Evolutionary conservation across 2,888 invertebrate species (phyloP), one percentile per base, ranked within the genome.

Genomic region (Drosophila pseudotakahashii): DNA sequence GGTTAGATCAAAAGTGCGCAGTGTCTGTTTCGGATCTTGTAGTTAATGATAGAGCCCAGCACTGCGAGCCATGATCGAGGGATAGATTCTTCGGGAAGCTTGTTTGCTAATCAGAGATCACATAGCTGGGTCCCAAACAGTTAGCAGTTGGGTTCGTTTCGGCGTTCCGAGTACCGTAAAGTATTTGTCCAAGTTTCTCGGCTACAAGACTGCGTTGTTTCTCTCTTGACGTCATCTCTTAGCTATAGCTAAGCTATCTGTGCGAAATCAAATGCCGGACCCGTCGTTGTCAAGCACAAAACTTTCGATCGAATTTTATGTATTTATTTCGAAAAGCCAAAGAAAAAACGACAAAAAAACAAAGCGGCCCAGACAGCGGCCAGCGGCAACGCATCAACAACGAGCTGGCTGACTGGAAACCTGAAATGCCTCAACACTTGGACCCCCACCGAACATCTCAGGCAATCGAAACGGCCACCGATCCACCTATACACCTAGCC

Each of bases 271-370:
- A 89, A 82, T 83, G 85, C 82, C 89, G 75, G 68, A 71, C 50
- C 54, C 62, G 70, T 77, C 81, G 73, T 78, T 86, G 83, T 79
- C 88, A 82, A 88, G 85, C 88, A 71, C 77, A 66, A 89, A 89
- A 83, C 89, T 83, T 83, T 83, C 82, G 82, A 83, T 83, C 82
- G 82, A 87, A 88, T 89, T 83, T 88, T 83, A 89, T 83, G 89
- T 83, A 88, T 83, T 89, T 83, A 83, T 83, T 83, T 83, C 86
- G 78, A 66, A 75, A 80, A 77, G 14, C 50, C 44, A 47, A 53
- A 68, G 34, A 41, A 30, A 50, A 26, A 63, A 70, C 75, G 42
- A 71, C 70, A 68, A 47, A 55, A 53, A 50, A 81, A 42, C 45
- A 60, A 69, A 66, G 67, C 70, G 48, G 84, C 81, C 88, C 81